A percentile compares a stretch with the other conserved stretches of the same genome.
phyloP scores from a whole-genome alignment of 2,888 invertebrate genomes.

The Rapana venosa region DNA sequence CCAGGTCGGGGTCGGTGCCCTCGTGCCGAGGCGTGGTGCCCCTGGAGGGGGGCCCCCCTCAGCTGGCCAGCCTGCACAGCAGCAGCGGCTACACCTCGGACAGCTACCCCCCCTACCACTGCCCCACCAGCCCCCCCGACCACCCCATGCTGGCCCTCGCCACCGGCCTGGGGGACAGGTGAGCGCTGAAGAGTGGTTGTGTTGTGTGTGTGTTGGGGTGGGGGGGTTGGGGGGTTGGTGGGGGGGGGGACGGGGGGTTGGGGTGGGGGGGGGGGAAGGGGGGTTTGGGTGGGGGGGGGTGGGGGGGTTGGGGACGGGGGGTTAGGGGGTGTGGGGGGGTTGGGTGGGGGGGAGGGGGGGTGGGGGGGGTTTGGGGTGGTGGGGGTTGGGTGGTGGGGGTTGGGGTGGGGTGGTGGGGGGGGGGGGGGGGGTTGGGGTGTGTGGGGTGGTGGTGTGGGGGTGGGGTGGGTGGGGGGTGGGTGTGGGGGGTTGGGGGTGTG shows the following conservation, averaged over 20 bases:
- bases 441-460: neutral
- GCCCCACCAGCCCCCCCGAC: constrained; percentile 62
- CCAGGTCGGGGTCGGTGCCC: constrained; percentile 68
- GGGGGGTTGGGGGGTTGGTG: neutral
- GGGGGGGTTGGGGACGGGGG: too few relatives aligned
- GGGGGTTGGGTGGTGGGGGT: too few relatives aligned
- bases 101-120: constrained; percentile 66
- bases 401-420: too few relatives aligned
- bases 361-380: too few relatives aligned
- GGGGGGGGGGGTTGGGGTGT: neutral
- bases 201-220: neutral
- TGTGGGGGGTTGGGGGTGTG: neutral
- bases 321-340: too few relatives aligned
- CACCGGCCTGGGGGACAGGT: constrained; percentile 57
- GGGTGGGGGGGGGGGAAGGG: neutral
- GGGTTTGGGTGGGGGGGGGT: neutral
- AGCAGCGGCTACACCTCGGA: constrained; percentile 58
- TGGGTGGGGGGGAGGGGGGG: too few relatives aligned
- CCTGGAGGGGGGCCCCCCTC: constrained; percentile 43
- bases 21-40: constrained; percentile 52
- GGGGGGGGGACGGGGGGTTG: neutral
- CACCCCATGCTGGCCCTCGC: constrained; percentile 51
- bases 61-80: constrained; percentile 56
- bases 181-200: constrained; percentile 9
- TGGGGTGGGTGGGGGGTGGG: neutral